phyloP scores from a whole-genome alignment of 2,113 vertebrate species.

The Hypanus sabinus region DNA sequence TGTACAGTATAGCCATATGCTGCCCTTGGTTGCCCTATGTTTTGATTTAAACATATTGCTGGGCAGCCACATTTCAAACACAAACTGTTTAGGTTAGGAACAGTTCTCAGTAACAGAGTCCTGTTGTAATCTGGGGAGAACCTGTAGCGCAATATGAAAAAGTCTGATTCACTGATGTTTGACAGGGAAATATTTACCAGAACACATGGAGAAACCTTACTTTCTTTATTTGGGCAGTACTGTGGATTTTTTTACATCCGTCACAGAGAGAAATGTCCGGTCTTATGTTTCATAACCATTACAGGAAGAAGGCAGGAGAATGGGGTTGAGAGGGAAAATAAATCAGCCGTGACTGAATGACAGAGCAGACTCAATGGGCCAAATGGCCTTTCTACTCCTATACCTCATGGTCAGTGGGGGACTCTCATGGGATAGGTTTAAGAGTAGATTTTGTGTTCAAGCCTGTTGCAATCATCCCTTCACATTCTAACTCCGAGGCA shows the following conservation, averaged over 20 bases:
- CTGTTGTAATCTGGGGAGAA: too few relatives aligned
- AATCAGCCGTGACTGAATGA: too few relatives aligned
- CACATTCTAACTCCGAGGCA: background rate
- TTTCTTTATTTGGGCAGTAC: background rate
- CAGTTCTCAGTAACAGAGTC: too few relatives aligned
- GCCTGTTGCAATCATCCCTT: background rate
- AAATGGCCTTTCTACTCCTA: too few relatives aligned
- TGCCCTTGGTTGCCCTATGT: too few relatives aligned
- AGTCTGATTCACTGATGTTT: background rate
- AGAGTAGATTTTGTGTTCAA: background rate
- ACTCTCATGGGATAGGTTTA: background rate
- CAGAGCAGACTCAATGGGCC: too few relatives aligned
- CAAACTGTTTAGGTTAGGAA: too few relatives aligned
- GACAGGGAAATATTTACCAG: background rate
- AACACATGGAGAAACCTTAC: background rate
- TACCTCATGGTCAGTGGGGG: background rate
- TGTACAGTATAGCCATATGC: too few relatives aligned
- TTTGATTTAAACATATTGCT: too few relatives aligned
- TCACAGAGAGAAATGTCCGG: background rate
- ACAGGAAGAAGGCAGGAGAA: too few relatives aligned
- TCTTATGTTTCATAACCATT: background rate
- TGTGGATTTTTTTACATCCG: background rate
- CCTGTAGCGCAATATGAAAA: background rate
- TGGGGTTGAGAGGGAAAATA: too few relatives aligned
- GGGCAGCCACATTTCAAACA: too few relatives aligned